Conservation (phyloP, 2,113 vertebrate species). For the Eidolon helvum region DNA sequence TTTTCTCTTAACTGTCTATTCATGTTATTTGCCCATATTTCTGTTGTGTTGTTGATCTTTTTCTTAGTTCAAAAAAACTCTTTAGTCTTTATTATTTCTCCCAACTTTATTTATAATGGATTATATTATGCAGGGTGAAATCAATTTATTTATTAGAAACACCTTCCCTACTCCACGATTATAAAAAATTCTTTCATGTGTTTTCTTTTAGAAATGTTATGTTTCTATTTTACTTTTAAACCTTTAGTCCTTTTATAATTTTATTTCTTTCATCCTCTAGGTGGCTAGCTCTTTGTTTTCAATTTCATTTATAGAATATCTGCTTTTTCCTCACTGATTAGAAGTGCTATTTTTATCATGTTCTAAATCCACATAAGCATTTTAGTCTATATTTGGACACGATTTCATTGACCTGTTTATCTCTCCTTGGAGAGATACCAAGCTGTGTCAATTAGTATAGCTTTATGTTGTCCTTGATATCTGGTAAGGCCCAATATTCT, state of each 20-base stretch:
- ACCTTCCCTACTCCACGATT: neutral
- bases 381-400: slow-evolving; percentile 17
- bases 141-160: neutral
- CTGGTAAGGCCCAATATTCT: neutral
- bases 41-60: neutral
- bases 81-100: neutral
- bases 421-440: neutral
- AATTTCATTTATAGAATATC: slow-evolving; percentile 17
- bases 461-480: neutral
- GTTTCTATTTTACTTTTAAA: neutral
- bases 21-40: neutral
- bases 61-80: neutral
- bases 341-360: slow-evolving; percentile 23
- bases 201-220: neutral
- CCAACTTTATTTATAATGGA: neutral
- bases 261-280: neutral
- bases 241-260: slow-evolving; percentile 9
- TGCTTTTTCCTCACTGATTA: neutral
- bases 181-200: neutral
- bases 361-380: slow-evolving; percentile 25
- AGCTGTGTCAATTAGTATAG: neutral
- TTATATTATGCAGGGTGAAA: neutral
- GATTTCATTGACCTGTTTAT: neutral
- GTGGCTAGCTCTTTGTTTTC: neutral
- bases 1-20: neutral